A percentile compares a stretch with the other conserved stretches of the same genome.
Evolutionary conservation across 2,113 vertebrate genomes (phyloP).

Genomic region (Nestor notabilis): DNA sequence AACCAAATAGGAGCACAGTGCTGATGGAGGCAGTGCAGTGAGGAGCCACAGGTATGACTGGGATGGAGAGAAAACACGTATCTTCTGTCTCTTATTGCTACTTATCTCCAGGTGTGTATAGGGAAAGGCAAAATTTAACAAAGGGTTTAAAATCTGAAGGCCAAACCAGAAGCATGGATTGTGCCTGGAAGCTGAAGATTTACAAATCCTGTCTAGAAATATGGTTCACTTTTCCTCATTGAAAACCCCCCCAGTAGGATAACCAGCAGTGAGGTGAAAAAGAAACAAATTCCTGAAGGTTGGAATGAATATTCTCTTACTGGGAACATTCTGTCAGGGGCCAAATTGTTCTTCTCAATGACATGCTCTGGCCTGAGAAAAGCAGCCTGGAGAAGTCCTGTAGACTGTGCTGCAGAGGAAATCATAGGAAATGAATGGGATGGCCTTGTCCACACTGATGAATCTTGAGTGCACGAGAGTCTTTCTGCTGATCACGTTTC

Average conservation of each 20-base stretch:
- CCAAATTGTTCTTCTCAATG: neutral
- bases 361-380: neutral
- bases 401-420: neutral
- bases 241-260: neutral
- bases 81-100: neutral
- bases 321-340: neutral
- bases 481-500: neutral
- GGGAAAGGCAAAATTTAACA: neutral
- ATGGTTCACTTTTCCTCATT: neutral
- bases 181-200: neutral
- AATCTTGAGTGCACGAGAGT: neutral
- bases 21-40: neutral
- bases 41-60: neutral
- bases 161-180: neutral
- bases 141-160: neutral
- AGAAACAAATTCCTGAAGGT: neutral
- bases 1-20: neutral
- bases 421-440: neutral
- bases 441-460: neutral
- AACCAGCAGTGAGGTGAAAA: neutral
- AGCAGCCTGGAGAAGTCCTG: neutral
- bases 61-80: neutral
- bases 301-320: neutral
- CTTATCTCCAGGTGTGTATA: neutral
- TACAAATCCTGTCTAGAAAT: neutral